These are phyloP conservation scores for Pyrgus malvae DNA, from an alignment of 2,888 invertebrate species.

Conservation along the genomic window DNA sequence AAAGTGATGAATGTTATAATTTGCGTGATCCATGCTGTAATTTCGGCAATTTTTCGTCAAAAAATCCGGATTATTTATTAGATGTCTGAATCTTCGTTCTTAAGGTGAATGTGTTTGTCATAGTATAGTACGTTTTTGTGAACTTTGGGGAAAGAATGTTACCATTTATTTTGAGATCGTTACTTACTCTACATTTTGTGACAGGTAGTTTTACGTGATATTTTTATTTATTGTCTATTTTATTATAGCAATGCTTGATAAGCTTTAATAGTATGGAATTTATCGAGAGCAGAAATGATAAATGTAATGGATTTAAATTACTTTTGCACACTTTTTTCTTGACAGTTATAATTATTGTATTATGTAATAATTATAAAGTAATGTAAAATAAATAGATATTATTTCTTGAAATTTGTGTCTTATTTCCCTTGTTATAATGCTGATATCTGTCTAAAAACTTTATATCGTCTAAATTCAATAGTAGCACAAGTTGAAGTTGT, in stretches of 20 bases:
- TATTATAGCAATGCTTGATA: not conserved
- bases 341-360: not conserved
- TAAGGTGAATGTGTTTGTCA: no score
- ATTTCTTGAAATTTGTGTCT: conserved; percentile 9
- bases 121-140: no score
- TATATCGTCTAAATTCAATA: no score
- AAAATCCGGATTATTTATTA: no score
- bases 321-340: not conserved
- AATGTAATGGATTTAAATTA: not conserved
- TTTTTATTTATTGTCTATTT: not conserved
- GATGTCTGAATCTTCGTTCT: no score
- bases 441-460: no score
- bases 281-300: conserved; percentile 15
- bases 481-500: no score
- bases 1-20: no score
- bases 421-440: not conserved
- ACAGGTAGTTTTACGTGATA: no score
- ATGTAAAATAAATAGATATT: not conserved
- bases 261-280: conserved; percentile 11
- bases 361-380: not conserved
- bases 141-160: not conserved
- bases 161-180: not conserved
- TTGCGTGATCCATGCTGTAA: no score
- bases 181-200: not conserved
- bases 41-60: no score